Percentiles rank a stretch among this genome's conserved stretches.
Conservation (phyloP, 2,113 vertebrate genomes). For the Mohoua ochrocephala region DNA sequence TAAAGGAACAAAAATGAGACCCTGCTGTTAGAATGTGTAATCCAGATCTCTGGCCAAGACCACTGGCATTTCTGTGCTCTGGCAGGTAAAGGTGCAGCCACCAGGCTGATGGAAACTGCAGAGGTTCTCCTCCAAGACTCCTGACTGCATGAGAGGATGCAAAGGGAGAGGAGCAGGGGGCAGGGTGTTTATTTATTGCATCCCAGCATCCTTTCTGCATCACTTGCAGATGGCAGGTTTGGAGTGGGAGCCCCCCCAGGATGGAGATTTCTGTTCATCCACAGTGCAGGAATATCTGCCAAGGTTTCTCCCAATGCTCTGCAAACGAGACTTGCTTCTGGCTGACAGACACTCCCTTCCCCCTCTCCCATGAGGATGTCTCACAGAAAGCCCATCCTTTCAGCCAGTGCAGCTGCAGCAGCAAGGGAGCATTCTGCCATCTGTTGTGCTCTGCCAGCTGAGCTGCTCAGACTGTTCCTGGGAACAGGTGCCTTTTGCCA, state of each 20-base stretch:
- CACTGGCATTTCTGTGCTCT: neutral
- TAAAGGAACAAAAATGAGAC: neutral
- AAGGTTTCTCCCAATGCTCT: neutral
- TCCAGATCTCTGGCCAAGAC: neutral
- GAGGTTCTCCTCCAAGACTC: neutral
- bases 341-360: neutral
- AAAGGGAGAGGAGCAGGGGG: neutral
- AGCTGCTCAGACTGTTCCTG: neutral
- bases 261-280: neutral
- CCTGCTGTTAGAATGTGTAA: neutral
- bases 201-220: neutral
- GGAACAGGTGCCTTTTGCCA: neutral
- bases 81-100: neutral
- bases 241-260: neutral
- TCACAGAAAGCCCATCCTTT: rapidly evolving
- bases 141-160: neutral
- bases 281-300: neutral
- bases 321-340: neutral
- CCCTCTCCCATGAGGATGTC: neutral
- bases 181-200: neutral
- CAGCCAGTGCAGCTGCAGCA: neutral
- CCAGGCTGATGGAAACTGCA: neutral
- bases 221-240: neutral
- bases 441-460: neutral
- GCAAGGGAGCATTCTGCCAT: neutral